A percentile compares a stretch with the other conserved stretches of the same genome.
Conservation (phyloP, 2,888 invertebrate genomes). For the Sialis fuliginosa region DNA sequence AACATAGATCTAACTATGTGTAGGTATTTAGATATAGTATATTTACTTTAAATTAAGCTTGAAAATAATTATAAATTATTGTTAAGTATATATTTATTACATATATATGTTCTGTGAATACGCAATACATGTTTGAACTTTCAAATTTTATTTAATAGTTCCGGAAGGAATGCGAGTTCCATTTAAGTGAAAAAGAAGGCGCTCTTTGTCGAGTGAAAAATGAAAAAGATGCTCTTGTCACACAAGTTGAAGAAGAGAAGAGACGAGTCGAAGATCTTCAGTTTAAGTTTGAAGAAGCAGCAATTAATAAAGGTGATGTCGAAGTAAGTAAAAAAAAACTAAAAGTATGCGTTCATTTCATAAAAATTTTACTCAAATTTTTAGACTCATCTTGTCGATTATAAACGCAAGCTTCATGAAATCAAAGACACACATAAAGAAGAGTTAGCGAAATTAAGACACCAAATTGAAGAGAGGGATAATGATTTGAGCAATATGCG, state of each 20-base stretch:
- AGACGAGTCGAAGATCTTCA: slow-evolving; percentile 78
- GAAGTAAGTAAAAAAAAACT: slow-evolving; percentile 38
- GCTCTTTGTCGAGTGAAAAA: slow-evolving; percentile 32
- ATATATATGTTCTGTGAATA: too few relatives aligned
- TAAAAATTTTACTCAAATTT: too few relatives aligned
- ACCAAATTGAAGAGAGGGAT: slow-evolving; percentile 3
- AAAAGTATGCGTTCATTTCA: too few relatives aligned
- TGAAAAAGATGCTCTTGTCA: slow-evolving; percentile 35
- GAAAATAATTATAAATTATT: too few relatives aligned
- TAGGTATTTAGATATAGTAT: too few relatives aligned
- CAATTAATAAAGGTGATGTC: slow-evolving; percentile 72
- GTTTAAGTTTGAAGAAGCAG: slow-evolving; percentile 82
- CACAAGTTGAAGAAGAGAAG: slow-evolving; percentile 57
- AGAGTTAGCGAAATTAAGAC: slow-evolving; percentile 1
- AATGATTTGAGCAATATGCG: slow-evolving; percentile 6
- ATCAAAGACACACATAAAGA: slow-evolving; percentile 1
- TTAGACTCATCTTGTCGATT: too few relatives aligned
- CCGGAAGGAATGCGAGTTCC: slow-evolving; percentile 33
- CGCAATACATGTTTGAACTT: too few relatives aligned
- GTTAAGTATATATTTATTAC: too few relatives aligned
- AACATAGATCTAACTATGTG: too few relatives aligned
- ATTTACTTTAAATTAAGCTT: too few relatives aligned
- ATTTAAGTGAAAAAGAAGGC: slow-evolving; percentile 36
- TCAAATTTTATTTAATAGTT: slow-evolving; percentile 22
- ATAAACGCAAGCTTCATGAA: not conserved